Percentiles rank a stretch among this genome's conserved stretches.
Evolutionary conservation across 2,113 vertebrate genomes (phyloP).

Genomic region (Ellobius talpinus): DNA sequence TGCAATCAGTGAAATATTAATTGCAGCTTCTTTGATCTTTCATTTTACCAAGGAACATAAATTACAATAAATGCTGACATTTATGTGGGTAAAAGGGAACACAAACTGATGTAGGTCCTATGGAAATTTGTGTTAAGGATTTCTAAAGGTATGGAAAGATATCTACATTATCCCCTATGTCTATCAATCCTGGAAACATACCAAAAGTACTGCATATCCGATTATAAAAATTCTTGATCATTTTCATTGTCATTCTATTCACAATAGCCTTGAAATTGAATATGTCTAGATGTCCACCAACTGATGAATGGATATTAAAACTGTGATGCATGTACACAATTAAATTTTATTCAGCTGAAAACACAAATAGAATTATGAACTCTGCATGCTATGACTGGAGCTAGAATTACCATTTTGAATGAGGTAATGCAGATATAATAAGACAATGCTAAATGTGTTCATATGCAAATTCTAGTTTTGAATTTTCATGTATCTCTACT

Average conservation of each 20-base stretch:
- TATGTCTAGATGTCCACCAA: too few relatives aligned
- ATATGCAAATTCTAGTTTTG: background rate
- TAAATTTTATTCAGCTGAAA: too few relatives aligned
- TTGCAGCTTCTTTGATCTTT: background rate
- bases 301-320: too few relatives aligned
- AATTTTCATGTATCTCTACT: background rate
- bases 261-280: background rate
- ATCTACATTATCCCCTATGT: background rate
- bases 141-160: background rate
- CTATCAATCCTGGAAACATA: background rate
- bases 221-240: background rate
- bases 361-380: too few relatives aligned
- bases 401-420: too few relatives aligned
- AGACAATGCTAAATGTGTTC: too few relatives aligned
- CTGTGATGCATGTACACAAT: too few relatives aligned
- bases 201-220: background rate
- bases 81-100: background rate
- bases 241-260: background rate
- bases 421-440: too few relatives aligned
- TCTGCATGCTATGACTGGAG: too few relatives aligned
- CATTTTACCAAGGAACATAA: background rate
- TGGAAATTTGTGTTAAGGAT: background rate
- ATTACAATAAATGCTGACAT: background rate
- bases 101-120: background rate
- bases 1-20: background rate